Evolutionary conservation across 2,113 vertebrate genomes (phyloP), one percentile per base, ranked within the genome.

Genomic region (Channa maculata): DNA sequence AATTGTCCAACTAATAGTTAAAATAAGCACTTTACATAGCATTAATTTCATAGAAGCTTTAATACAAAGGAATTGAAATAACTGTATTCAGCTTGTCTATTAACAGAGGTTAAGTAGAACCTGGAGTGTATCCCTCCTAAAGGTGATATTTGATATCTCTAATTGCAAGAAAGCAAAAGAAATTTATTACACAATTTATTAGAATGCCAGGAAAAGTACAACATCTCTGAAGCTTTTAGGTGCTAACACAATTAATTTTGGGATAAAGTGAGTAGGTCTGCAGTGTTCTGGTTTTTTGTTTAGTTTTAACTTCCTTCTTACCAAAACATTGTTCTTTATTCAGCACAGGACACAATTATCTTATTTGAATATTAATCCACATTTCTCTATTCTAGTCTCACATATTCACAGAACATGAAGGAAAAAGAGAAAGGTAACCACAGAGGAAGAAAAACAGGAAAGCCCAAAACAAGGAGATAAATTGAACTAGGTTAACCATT

Each of bases 401-500:
- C n/a, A n/a, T n/a, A n/a, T n/a, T n/a, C 57, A 75, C 54, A 52
- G 77, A 77, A 63, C 12, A 44, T 15, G 14, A 3, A 46, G 24
- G 11, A 50, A 53, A 55, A 24, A 65, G 45, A 48, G 15, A n/a
- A n/a, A n/a, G n/a, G 45, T 64, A 46, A 34, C 71, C 61, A 36
- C 13, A 60, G n/a, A n/a, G n/a, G n/a, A n/a, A n/a, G n/a, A n/a
- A n/a, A n/a, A n/a, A n/a, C 36, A 63, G 71, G 81, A 82, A 82
- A 84, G 62, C 74, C 66, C 8, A 34, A 65, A 79, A 75, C 60
- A 63, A 72, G 77, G 63, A 79, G 60, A 86, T 83, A 51, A 82
- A 87, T 41, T 5, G 45, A 94, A 93, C 83, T 94, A 87, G 93
- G 91, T 89, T 92, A 93, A 86, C 86, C 52, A 66, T 74, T 76